A percentile compares a stretch with the other conserved stretches of the same genome.
These are phyloP conservation scores for Piaya cayana DNA, from an alignment of 2,113 vertebrate species.

Conservation along the genomic window DNA sequence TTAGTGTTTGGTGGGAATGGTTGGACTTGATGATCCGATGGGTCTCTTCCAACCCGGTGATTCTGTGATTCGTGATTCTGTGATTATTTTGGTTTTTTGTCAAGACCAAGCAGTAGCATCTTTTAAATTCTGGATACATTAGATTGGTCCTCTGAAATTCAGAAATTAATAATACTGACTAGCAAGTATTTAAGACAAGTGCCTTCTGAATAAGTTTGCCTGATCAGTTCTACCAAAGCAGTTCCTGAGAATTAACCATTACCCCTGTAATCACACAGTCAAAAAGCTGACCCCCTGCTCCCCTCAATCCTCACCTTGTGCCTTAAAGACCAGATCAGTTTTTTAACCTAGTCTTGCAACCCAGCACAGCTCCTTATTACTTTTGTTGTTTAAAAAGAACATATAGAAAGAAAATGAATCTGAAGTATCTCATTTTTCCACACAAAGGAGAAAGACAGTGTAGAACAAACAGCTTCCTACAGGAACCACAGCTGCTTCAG, in stretches of 20 bases:
- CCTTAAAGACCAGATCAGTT: rapidly evolving
- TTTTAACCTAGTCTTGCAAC: not conserved
- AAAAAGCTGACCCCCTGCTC: not conserved
- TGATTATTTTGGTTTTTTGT: not conserved
- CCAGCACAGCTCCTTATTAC: not conserved
- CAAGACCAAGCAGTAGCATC: not conserved
- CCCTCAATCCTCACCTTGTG: rapidly evolving
- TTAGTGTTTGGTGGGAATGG: no score
- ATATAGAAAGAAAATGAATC: rapidly evolving
- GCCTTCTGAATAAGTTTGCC: not conserved
- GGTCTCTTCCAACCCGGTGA: no score
- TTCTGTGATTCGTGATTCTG: no score
- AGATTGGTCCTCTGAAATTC: not conserved
- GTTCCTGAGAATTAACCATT: not conserved
- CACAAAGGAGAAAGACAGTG: not conserved
- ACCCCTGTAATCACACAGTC: not conserved
- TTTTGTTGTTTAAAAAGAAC: not conserved
- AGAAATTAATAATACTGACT: not conserved
- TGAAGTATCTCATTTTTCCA: not conserved
- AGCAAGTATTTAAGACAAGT: not conserved
- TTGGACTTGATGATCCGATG: no score
- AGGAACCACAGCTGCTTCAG: not conserved
- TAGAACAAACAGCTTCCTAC: constrained; percentile 26
- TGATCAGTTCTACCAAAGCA: not conserved
- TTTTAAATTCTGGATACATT: not conserved